Base-by-base conservation (phyloP, 2,888 invertebrate species). In the Lithophane socia region DNA sequence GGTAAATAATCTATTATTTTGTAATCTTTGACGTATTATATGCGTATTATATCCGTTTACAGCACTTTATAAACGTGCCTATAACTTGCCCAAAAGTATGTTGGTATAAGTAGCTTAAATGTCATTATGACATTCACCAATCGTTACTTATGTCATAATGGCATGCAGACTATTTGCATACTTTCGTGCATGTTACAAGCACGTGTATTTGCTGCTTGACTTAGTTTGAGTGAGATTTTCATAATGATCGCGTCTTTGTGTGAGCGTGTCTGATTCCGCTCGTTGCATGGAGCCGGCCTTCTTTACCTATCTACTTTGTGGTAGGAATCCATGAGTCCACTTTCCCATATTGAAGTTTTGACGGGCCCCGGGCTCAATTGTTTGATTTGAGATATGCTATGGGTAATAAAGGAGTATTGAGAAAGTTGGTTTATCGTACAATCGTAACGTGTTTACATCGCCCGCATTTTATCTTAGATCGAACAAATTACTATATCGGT, bases 271-370 rank as follows among this genome's bases (percentile, higher is more conserved):
- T n/a, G n/a, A n/a, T n/a, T n/a, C n/a, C 0, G 42, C 13, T 60
- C 13, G 13, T 52, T 2, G 2, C 42, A 16, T 60, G 2, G 49
- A 67, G 18, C 13, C 1, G 1, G 16, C 9, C 65, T 78, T 73
- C 73, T 73, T 54, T 2, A 10, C 3, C 0, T 21, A 10, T 37
- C 3, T 47, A 47, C 61, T 18, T 13, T 12, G 58, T 73, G 60
- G 18, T 44, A 24, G 16, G 12, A 58, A 44, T 73, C 73, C 58
- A 66, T n/a, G 73, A 80, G 84, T 79, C 88, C 90, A 91, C 90
- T 91, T 92, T 90, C 90, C 92, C 91, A 91, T 94, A 93, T 93
- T 92, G 92, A 91, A 92, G 90, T 92, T 91, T 88, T 91, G 91
- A 92, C 89, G 82, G 83, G 79, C 82, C 60, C 84, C 90, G 69